Base-by-base conservation (phyloP, 2,888 invertebrate species). In the Yponomeuta cagnagella region DNA sequence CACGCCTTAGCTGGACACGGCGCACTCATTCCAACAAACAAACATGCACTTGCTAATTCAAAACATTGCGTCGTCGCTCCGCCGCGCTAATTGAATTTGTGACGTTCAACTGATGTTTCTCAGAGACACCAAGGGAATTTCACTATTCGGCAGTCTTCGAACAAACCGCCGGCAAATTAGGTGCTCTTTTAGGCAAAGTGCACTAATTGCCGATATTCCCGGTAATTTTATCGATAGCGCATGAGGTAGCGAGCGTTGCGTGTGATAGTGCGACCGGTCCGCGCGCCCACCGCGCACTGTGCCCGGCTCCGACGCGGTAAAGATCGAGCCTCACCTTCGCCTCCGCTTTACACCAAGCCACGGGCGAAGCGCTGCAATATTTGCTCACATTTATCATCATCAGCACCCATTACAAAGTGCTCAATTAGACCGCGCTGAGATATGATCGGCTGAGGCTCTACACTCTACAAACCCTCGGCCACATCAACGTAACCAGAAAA, bases 231-330 rank as follows among this genome's bases (percentile, higher is more conserved):
- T 58, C 52, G 52, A 15, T 58, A 58, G 52, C 52, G 52, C 52
- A 58, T 58, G 52, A 15, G 52, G 52, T 30, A 15, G 70, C 63
- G 71, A 76, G 76, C 72, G 77, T 80, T 72, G 70, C 74, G 74
- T 74, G 78, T 76, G 73, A 33, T 23, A 66, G 68, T 72, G 86
- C 88, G 89, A 81, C 80, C 87, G 77, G 82, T 78, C 78, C 86
- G 90, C 90, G 82, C 82, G 88, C 86, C 81, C 85, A 85, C 79
- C 85, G 86, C 85, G 84, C 88, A 90, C 91, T 91, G 91, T 77
- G 78, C 82, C 33, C 15, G 79, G 73, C 74, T 72, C 74, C 43
- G 43, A 5, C 43, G 43, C 43, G 43, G 4, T 43, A 43, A 5
- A 8, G 43, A 9, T 43, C 43, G 43, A 43, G 70, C 70, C 52